Percentiles rank a stretch among this genome's conserved stretches.
These are phyloP conservation scores for Myotis brandtii DNA, from an alignment of 2,113 vertebrate species.

Conservation along the genomic window DNA sequence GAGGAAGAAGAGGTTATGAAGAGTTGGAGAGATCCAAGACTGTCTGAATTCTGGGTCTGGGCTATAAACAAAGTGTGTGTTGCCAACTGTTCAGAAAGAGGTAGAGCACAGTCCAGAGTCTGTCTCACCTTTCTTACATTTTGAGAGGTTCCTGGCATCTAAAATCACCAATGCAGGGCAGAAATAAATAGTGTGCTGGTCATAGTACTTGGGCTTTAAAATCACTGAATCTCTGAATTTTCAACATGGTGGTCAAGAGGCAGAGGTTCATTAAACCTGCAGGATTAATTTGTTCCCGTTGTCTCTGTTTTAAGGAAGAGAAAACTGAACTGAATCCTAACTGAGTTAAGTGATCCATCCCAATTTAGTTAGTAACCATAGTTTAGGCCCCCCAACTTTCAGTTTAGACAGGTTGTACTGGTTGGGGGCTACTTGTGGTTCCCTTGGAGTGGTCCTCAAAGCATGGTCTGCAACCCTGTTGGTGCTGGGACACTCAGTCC, in stretches of 20 bases:
- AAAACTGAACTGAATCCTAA: not conserved
- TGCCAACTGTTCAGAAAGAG: not conserved
- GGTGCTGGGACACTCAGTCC: not conserved
- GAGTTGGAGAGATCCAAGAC: too few relatives aligned
- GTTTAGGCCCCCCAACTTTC: accelerated
- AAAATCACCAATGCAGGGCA: not conserved
- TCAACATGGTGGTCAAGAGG: not conserved
- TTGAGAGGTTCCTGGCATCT: not conserved
- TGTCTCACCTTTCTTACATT: not conserved
- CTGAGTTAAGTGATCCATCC: not conserved
- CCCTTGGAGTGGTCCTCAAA: too few relatives aligned
- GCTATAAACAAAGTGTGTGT: not conserved
- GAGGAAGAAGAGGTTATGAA: not conserved
- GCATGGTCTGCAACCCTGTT: not conserved
- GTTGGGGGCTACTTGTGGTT: not conserved
- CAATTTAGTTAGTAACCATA: not conserved
- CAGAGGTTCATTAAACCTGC: not conserved
- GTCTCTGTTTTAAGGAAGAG: not conserved
- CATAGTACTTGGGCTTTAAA: not conserved
- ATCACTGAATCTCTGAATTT: not conserved
- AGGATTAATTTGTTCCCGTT: not conserved
- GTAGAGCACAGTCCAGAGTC: not conserved
- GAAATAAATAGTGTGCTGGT: not conserved
- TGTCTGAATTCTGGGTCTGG: too few relatives aligned
- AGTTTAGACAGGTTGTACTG: not conserved